Evolutionary conservation across 2,888 invertebrate genomes (phyloP), one percentile per base, ranked within the genome.

Genomic region (Phymatocera aterrima): DNA sequence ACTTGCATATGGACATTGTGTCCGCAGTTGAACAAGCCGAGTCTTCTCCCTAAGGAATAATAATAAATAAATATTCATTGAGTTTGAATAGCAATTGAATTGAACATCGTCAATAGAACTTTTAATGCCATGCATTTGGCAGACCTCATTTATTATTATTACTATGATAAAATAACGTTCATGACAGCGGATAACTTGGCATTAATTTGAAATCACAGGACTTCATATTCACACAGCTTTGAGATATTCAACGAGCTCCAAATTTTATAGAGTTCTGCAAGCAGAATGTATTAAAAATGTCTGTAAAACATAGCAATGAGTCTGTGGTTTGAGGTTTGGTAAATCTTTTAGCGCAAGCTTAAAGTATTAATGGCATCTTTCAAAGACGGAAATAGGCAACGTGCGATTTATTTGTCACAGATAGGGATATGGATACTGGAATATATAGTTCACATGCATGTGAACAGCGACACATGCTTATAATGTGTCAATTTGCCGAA

Each of bases 1-100:
- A 97, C 92, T 97, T 97, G 93, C 97, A 97, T 90, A 97, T 96
- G 81, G 97, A 97, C 94, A 96, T 97, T 83, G 96, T 95, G 88
- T 94, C 95, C 31, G 91, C 88, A 86, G 93, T 93, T 68, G 95
- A 95, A 88, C 94, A 95, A 83, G 94, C 94, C 28, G 93, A 94
- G 87, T 96, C 96, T 92, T 95, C 95, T 85, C 94, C 95, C 93
- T 95, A 91, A 40, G 85, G 82, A 80, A 82, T 75, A 60, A n/a
- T n/a, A n/a, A n/a, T n/a, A n/a, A n/a, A n/a, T n/a, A 40, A 79
- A 79, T 72, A 24, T 70, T 46, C 24, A 15, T 28, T 46, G 15
- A 28, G 24, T 4, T 37, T 64, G n/a, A n/a, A n/a, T 65, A 64
- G 57, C 31, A 68, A 78, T 28, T 78, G 57, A 77, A 12, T 77